Percentiles rank a stretch among this genome's conserved stretches.
phyloP scores from a whole-genome alignment of 2,113 vertebrate species.

The Dendrocopos noguchii region DNA sequence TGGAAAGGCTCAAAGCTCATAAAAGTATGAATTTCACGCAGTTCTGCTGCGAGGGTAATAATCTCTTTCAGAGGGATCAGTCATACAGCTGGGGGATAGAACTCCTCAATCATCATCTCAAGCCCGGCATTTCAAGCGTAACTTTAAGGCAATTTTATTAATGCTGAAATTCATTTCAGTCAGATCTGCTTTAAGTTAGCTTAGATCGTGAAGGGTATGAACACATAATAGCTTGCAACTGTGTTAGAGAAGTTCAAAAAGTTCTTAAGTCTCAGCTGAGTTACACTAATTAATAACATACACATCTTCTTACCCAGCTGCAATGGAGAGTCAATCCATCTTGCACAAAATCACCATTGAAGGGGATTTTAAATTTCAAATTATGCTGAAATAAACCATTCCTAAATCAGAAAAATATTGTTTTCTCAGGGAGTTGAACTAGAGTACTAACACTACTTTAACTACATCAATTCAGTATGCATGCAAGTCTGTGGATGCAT shows the following conservation, averaged over 20 bases:
- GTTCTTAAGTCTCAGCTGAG: neutral
- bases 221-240: slow-evolving; percentile 17
- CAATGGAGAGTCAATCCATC: neutral
- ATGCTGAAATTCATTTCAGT: neutral
- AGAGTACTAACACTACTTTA: neutral
- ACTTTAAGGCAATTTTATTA: slow-evolving; percentile 1
- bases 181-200: slow-evolving; percentile 5
- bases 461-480: neutral
- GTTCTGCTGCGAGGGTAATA: neutral
- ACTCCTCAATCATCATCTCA: neutral
- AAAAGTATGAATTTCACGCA: neutral
- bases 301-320: neutral
- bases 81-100: neutral
- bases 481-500: neutral
- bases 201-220: neutral
- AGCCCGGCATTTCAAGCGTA: neutral
- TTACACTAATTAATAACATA: neutral
- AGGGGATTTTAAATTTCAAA: neutral
- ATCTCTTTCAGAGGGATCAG: neutral
- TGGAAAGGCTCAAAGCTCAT: neutral
- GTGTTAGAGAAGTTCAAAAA: neutral
- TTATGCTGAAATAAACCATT: neutral
- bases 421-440: neutral
- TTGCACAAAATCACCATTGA: neutral
- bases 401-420: neutral